phyloP scores from a whole-genome alignment of 2,113 vertebrate genomes.

The Ailurus styani region DNA sequence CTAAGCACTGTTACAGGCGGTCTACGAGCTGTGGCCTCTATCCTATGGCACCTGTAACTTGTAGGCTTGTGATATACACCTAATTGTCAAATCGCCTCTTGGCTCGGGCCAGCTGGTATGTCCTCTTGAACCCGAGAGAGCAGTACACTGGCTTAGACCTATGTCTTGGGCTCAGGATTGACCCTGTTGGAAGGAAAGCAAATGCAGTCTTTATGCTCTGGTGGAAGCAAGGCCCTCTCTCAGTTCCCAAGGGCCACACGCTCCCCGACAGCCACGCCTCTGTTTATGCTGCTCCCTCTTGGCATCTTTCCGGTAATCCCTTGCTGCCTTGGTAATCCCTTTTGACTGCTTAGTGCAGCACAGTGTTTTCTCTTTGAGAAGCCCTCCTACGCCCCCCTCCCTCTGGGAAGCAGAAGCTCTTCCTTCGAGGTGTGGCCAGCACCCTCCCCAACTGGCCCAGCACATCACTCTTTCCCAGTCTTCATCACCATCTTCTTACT shows the following conservation, averaged over 20 bases:
- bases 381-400: rapidly evolving
- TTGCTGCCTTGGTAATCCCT: not conserved
- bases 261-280: rapidly evolving
- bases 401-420: too few relatives aligned
- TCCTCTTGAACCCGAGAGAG: not conserved
- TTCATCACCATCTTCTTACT: not conserved
- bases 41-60: rapidly evolving
- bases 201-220: rapidly evolving
- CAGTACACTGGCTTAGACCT: not conserved
- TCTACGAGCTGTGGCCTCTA: rapidly evolving
- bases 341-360: not conserved
- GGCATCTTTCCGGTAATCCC: rapidly evolving
- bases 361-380: rapidly evolving
- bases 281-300: rapidly evolving
- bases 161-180: rapidly evolving
- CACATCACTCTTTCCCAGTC: rapidly evolving
- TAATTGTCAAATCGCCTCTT: not conserved
- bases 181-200: not conserved
- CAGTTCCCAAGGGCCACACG: rapidly evolving
- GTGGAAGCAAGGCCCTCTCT: not conserved
- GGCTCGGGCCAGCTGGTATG: not conserved
- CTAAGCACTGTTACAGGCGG: not conserved
- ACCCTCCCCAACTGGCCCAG: rapidly evolving
- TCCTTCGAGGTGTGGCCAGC: rapidly evolving
- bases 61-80: rapidly evolving